These are phyloP conservation scores for Andrena haemorrhoa DNA, from an alignment of 2,888 invertebrate genomes.

Conservation along the genomic window DNA sequence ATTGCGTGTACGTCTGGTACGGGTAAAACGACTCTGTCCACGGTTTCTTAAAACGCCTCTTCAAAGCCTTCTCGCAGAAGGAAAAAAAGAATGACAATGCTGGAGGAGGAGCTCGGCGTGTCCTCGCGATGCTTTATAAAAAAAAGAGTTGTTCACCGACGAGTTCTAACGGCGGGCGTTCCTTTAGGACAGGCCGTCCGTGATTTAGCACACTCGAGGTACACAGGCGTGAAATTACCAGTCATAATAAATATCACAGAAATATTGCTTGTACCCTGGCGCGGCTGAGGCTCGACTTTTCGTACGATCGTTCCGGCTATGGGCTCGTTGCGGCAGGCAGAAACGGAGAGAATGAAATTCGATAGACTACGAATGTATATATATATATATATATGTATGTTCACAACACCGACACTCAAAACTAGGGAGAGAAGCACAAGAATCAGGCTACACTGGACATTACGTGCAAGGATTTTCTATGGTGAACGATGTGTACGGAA, in stretches of 20 bases:
- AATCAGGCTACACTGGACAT: slow-evolving; percentile 78
- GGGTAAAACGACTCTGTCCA: background rate
- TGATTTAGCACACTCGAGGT: slow-evolving; percentile 77
- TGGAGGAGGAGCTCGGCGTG: background rate
- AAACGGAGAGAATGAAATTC: background rate
- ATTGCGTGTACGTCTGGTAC: slow-evolving; percentile 9
- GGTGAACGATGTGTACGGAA: slow-evolving; percentile 64
- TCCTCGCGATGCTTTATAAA: background rate
- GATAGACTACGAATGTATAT: slow-evolving; percentile 12
- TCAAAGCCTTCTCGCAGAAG: slow-evolving; percentile 22
- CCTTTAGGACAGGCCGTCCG: slow-evolving; percentile 75
- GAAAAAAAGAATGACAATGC: background rate
- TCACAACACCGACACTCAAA: slow-evolving; percentile 60
- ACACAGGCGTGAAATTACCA: slow-evolving; percentile 71
- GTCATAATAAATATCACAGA: slow-evolving; percentile 81
- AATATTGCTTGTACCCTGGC: slow-evolving; percentile 43
- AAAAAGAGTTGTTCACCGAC: slow-evolving; percentile 53
- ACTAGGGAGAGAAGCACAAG: slow-evolving; percentile 44
- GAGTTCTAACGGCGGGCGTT: slow-evolving; percentile 43
- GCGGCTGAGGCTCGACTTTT: slow-evolving; percentile 20
- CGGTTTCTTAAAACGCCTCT: background rate
- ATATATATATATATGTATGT: background rate
- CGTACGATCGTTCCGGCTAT: slow-evolving; percentile 7
- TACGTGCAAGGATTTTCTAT: slow-evolving; percentile 55
- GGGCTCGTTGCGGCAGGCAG: background rate